Base-by-base conservation (phyloP, 1,140 invertebrate species). In the Atta cephalotes region DNA sequence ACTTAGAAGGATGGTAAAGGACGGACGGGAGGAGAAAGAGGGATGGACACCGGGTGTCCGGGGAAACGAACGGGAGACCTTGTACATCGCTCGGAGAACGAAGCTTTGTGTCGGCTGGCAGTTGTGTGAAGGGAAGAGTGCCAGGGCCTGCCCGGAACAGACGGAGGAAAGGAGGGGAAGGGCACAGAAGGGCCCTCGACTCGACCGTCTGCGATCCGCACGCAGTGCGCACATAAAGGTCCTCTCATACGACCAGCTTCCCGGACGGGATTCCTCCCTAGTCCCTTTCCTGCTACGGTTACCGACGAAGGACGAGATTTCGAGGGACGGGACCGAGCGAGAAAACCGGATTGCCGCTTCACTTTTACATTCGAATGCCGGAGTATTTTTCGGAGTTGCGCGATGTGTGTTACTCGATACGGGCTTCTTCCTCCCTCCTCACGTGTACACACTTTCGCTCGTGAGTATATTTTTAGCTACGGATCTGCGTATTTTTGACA, bases 1-100 rank as follows among this genome's bases (percentile, higher is more conserved):
- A 65, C 65, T 35, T 25, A 63, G 35, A 65, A 63, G 62, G 79
- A 49, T 35, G 65, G 72, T 16, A 21, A 16, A 16, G 56, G 53
- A 71, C 39, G 70, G 31, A 12, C 14, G 16, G 21, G 70, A 66
- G 25, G 62, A 84, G 25, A 39, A 14, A 63, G 51, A 21, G 68
- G 58, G 16, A 31, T 3, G 68, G 25, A 49, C 9, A 68, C 21
- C 66, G 86, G 21, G 51, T 51, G 89, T 79, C 58, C 66, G 82
- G 90, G 90, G 87, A 84, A 91, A 91, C 60, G 90, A 91, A 90
- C 88, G 89, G 66, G 82, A 91, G 90, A 91, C 90, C 90, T 91
- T 91, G 90, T 89, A 80, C 89, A 81, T 66, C 60, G 78, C 51
- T 66, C 6, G 53, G 87, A 88, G 90, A 91, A 86, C 89, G 78